These are phyloP conservation scores for Threskiornis aethiopicus DNA, from an alignment of 2,797 vertebrate species.

Conservation along the genomic window DNA sequence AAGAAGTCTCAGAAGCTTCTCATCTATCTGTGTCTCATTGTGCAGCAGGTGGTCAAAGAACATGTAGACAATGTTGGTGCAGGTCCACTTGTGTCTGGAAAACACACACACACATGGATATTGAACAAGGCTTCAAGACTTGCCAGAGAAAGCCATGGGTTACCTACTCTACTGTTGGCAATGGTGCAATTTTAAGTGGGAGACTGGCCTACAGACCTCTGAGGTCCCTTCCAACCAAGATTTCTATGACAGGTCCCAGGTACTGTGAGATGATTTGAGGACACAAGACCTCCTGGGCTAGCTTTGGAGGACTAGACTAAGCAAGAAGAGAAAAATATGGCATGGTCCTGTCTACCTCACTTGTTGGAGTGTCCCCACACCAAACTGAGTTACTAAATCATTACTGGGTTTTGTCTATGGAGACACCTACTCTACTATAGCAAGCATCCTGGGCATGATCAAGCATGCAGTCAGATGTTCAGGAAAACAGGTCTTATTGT, in stretches of 20 bases:
- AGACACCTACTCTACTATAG: not conserved
- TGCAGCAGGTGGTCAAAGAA: slow-evolving; percentile 54
- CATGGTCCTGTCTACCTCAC: not conserved
- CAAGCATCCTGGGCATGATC: not conserved
- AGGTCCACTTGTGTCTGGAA: slow-evolving; percentile 30
- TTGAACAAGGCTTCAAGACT: not conserved
- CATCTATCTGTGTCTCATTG: slow-evolving; percentile 21
- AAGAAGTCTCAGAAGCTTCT: slow-evolving; percentile 34
- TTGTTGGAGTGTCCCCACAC: not conserved
- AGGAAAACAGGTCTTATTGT: not conserved
- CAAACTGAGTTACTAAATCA: not conserved
- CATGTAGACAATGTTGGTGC: slow-evolving; percentile 36
- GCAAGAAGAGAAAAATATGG: not conserved
- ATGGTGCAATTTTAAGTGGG: not conserved
- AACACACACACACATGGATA: not conserved
- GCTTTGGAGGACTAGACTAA: not conserved
- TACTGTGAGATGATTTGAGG: not conserved
- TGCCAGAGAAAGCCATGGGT: not conserved
- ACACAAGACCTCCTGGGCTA: not conserved
- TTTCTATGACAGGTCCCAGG: not conserved
- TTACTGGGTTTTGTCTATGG: not conserved
- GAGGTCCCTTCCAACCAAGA: not conserved
- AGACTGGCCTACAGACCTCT: not conserved
- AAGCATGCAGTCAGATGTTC: not conserved
- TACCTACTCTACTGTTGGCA: not conserved